Evolutionary conservation across 2,797 vertebrate species (phyloP), one percentile per base, ranked within the genome.

Genomic region (Decapterus maruadsi): DNA sequence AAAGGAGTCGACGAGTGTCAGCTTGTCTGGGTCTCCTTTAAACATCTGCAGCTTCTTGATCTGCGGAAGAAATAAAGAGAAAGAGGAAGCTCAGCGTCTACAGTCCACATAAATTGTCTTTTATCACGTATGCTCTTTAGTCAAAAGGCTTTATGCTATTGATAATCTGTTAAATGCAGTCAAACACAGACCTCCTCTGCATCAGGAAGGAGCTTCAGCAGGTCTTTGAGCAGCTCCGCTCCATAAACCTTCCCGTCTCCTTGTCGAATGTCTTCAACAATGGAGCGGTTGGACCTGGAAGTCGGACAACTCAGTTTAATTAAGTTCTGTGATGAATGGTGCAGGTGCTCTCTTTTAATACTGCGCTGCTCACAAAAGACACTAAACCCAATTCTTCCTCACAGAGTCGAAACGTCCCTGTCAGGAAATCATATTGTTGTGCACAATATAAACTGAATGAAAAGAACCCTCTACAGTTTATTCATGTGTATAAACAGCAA

Each of bases 1-100:
- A 94, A 99, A 99, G 86, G 96, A 98, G 90, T 99, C 98, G 1
- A 96, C 97, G 92, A 98, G 96, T 53, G 97, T 97, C 91, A 99
- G 95, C 94, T 97, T 99, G 93, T 95, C 95, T 67, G 96, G 90
- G 77, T 99, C 96, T 43, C 97, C 98, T 93, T 93, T 96, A 93
- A 97, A 99, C 17, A 96, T 91, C 93, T 94, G 95, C 51, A 99
- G 94, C 90, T 97, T 99, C 94, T 97, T 98, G 82, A 97, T 93
- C 98, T 99, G 87, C 68, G 58, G 59, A 64, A 36, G 14, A 57
- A 50, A 87, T 2, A 72, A 68, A 76, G 43, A 75, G 58, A 26
- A 22, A 65, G 42, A 66, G 66, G 74, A 84, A 81, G 80, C 51
- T 84, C 67, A 90, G 82, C 29, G 36, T 74, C 57, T 71, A 53